Base-by-base conservation (phyloP, 2,888 invertebrate genomes). In the Volucella zonaria region DNA sequence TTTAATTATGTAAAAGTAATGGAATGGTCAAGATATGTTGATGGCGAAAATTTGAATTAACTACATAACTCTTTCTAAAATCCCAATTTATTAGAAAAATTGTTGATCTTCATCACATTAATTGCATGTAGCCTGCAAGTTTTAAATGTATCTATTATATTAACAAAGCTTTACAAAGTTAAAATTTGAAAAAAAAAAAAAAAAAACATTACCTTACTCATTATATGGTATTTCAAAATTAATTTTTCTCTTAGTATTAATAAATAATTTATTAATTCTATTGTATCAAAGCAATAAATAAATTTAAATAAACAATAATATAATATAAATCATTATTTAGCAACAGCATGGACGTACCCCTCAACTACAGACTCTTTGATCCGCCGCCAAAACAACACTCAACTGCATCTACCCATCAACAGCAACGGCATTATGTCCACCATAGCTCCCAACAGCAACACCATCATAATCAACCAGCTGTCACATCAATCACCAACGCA, bases 281-380 rank as follows among this genome's bases (percentile, higher is more conserved):
- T 31, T 1, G 6, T 6, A 6, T 0, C 0, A 31, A 31, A 31
- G 6, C 1, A 31, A 31, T 6, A 6, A 31, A 31, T 31, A 31
- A 31, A 31, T 23, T 23, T 23, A 23, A 23, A 23, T 23, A 23
- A 23, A 23, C 18, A 3, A 23, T 23, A 23, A 23, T 23, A 23
- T 31, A 31, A 31, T 31, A 31, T 6, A 31, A 67, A 14, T 49
- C 64, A 52, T 43, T 47, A 71, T 79, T 52, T 61, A 79, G 87
- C 87, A 90, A 90, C 90, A 89, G 89, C 90, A 64, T 91, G 90
- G 91, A 91, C 89, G 89, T 91, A 89, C 88, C 90, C 89, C 87
- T 91, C 90, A 89, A 91, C 90, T 90, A 90, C 89, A 86, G 90
- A 89, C 88, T 90, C 91, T 90, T 91, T 89, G 90, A 91, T 88